Conservation (phyloP, 2,113 vertebrate genomes). For the Burhinus oedicnemus region DNA sequence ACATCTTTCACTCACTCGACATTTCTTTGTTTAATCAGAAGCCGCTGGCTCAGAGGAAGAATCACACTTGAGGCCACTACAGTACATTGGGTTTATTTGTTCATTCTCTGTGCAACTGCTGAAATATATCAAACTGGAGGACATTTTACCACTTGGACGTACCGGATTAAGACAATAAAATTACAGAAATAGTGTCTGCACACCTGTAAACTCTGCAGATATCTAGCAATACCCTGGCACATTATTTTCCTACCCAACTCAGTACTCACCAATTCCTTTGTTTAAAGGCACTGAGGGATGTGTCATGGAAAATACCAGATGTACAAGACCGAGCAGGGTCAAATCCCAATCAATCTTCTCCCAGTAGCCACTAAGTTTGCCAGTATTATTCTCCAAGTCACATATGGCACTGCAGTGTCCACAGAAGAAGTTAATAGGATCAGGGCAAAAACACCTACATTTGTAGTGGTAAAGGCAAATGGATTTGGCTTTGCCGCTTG, state of each 20-base stretch:
- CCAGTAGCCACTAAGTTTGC: neutral
- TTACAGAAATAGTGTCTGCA: neutral
- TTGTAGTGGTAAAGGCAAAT: neutral
- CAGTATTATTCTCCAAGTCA: neutral
- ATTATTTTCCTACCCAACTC: neutral
- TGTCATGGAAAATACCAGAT: neutral
- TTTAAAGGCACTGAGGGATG: neutral
- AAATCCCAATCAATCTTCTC: neutral
- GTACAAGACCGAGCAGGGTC: neutral
- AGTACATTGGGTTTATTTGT: neutral
- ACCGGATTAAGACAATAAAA: neutral
- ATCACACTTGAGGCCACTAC: neutral
- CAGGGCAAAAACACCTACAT: fast-evolving
- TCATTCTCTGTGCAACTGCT: neutral
- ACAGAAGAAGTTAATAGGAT: neutral
- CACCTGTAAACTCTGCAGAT: neutral
- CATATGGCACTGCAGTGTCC: neutral
- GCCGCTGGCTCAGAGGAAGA: neutral
- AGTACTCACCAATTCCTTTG: neutral
- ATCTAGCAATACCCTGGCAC: neutral
- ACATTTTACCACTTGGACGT: neutral
- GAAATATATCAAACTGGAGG: neutral
- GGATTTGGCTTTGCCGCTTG: neutral
- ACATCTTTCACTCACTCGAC: neutral
- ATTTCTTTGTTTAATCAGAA: neutral